Percentiles rank a stretch among this genome's conserved stretches.
Conservation (phyloP, 2,888 invertebrate species). For the Stenchaetothrips biformis region DNA sequence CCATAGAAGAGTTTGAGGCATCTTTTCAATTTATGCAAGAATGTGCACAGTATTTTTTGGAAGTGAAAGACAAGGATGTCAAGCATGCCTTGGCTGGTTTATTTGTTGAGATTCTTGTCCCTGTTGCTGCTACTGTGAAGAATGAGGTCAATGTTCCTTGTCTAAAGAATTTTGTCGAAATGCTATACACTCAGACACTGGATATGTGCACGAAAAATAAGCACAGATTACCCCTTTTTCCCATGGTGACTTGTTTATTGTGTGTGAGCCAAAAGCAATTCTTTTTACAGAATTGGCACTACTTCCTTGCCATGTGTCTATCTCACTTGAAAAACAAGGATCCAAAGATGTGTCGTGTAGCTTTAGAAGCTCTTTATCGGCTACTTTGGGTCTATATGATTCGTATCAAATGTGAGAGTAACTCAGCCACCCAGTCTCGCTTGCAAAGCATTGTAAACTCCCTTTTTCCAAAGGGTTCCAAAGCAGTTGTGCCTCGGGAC, state of each 20-base stretch:
- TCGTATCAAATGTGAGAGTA: constrained; percentile 97
- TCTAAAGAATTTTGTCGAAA: constrained; percentile 96
- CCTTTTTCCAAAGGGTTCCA: constrained; percentile 93
- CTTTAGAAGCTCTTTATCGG: constrained; percentile 84
- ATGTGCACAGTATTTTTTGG: constrained; percentile 95
- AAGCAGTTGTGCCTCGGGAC: constrained; percentile 94
- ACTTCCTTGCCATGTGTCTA: constrained; percentile 94
- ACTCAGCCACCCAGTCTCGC: constrained; percentile 94
- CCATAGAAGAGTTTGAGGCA: constrained; percentile 98
- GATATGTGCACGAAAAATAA: constrained; percentile 98
- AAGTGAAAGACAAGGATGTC: constrained; percentile 96
- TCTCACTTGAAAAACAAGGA: constrained; percentile 95
- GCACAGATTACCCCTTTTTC: constrained; percentile 92
- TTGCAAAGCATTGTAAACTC: constrained; percentile 97
- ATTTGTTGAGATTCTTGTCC: constrained; percentile 97
- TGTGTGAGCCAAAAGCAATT: constrained; percentile 98
- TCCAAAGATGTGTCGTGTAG: constrained; percentile 95
- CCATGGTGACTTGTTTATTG: constrained; percentile 92
- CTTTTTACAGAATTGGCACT: constrained; percentile 97
- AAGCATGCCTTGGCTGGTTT: constrained; percentile 96
- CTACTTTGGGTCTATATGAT: constrained; percentile 98
- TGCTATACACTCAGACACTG: constrained; percentile 89
- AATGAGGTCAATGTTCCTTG: constrained; percentile 99
- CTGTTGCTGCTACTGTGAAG: constrained; percentile 97
- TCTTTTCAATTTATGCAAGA: constrained; percentile 98